These are phyloP conservation scores for Rhagonycha fulva DNA, from an alignment of 2,888 invertebrate species.

Conservation along the genomic window DNA sequence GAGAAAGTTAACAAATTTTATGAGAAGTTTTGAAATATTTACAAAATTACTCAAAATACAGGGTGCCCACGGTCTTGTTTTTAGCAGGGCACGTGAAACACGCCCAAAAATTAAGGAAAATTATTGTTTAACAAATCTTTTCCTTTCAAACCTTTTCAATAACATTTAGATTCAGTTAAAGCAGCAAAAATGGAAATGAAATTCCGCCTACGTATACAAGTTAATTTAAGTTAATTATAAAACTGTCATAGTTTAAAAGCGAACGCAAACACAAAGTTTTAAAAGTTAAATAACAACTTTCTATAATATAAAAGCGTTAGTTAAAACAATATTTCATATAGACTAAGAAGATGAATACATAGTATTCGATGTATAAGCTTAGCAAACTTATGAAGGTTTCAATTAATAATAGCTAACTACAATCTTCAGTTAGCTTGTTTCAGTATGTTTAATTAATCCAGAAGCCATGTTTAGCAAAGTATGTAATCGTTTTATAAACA, in stretches of 20 bases:
- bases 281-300: conserved; percentile 18
- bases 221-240: background rate
- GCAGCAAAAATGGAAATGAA: background rate
- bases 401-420: conserved; percentile 31
- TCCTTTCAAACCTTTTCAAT: background rate
- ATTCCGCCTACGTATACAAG: background rate
- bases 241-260: background rate
- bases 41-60: background rate
- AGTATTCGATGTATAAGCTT: conserved; percentile 26
- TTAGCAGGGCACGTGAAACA: background rate
- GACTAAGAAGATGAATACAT: conserved; percentile 36
- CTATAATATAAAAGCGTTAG: conserved; percentile 16
- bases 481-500: background rate
- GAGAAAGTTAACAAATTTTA: background rate
- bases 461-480: background rate
- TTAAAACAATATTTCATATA: conserved; percentile 34
- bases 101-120: no score
- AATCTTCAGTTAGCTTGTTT: background rate
- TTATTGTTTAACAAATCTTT: background rate
- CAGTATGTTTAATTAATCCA: background rate
- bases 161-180: background rate
- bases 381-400: conserved; percentile 30
- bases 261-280: conserved; percentile 16
- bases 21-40: background rate
- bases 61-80: background rate